Conservation (phyloP, 2,888 invertebrate genomes). For the Fragum fragum region DNA sequence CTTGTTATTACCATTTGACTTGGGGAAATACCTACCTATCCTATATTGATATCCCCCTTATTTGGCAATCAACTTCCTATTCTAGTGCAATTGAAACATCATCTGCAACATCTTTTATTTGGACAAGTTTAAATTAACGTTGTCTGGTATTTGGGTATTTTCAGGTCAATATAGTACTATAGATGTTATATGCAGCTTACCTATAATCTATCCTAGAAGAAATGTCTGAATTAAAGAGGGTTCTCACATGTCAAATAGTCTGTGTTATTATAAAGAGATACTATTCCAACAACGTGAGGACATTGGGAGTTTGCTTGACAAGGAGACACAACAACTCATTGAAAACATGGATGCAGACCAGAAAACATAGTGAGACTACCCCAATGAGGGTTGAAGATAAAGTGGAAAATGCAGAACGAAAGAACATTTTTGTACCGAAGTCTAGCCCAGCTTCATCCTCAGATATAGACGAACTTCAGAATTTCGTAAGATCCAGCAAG, state of each 20-base stretch:
- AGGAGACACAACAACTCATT: neutral
- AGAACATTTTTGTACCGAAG: constrained; percentile 90
- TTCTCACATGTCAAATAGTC: neutral
- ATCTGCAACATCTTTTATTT: no score
- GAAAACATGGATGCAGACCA: neutral
- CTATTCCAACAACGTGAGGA: neutral
- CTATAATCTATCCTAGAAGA: no score
- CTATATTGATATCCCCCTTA: no score
- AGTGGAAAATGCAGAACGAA: neutral
- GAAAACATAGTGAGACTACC: neutral
- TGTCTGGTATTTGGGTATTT: no score
- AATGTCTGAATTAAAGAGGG: neutral
- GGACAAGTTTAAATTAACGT: no score
- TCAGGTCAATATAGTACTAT: no score
- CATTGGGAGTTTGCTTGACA: neutral
- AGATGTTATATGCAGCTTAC: no score
- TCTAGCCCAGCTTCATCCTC: constrained; percentile 89
- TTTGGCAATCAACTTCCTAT: no score
- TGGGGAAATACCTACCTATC: no score
- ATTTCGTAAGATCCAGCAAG: constrained; percentile 88
- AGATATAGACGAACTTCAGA: constrained; percentile 87
- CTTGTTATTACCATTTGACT: no score
- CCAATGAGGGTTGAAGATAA: neutral
- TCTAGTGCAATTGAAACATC: no score
- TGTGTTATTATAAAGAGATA: neutral